phyloP scores from a whole-genome alignment of 1,140 invertebrate species.

The Medauroidea extradentata region DNA sequence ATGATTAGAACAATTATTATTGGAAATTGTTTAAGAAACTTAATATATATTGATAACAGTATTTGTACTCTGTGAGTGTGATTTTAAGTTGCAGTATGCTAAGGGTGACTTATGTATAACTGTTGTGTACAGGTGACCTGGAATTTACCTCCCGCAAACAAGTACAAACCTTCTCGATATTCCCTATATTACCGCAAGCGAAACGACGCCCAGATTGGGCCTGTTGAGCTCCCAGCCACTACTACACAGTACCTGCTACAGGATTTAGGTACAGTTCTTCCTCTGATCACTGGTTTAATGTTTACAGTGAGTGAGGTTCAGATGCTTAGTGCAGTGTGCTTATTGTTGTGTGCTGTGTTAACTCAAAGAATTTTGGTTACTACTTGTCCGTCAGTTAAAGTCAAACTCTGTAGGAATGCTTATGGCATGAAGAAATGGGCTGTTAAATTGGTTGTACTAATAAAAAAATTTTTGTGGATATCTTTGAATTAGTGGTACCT shows the following conservation, averaged over 20 bases:
- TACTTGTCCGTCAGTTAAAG: too few species aligned
- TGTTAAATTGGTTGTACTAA: too few species aligned
- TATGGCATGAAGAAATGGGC: too few species aligned
- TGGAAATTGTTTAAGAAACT: neutral
- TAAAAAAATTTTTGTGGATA: too few species aligned
- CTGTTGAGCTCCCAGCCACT: conserved; percentile 40
- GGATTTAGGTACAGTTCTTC: conserved; percentile 42
- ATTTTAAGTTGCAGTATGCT: conserved; percentile 16
- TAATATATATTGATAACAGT: neutral
- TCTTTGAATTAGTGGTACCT: too few species aligned
- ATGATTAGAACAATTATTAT: too few species aligned
- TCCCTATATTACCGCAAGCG: conserved; percentile 46
- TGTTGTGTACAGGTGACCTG: conserved; percentile 42
- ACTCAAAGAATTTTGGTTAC: too few species aligned
- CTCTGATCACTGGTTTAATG: neutral
- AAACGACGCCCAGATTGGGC: conserved; percentile 36
- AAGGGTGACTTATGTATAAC: too few species aligned
- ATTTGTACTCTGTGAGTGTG: conserved; percentile 1
- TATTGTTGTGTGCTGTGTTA: too few species aligned
- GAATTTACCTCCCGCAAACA: conserved; percentile 38
- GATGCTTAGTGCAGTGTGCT: too few species aligned
- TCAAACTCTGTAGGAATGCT: too few species aligned
- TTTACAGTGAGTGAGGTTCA: neutral
- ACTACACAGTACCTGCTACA: conserved; percentile 42
- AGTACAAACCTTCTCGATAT: conserved; percentile 41